Percentiles rank a stretch among this genome's conserved stretches.
These are phyloP conservation scores for Bolinopsis microptera DNA, from an alignment of 37 sponge, comb jelly and placozoan genomes.

Conservation along the genomic window DNA sequence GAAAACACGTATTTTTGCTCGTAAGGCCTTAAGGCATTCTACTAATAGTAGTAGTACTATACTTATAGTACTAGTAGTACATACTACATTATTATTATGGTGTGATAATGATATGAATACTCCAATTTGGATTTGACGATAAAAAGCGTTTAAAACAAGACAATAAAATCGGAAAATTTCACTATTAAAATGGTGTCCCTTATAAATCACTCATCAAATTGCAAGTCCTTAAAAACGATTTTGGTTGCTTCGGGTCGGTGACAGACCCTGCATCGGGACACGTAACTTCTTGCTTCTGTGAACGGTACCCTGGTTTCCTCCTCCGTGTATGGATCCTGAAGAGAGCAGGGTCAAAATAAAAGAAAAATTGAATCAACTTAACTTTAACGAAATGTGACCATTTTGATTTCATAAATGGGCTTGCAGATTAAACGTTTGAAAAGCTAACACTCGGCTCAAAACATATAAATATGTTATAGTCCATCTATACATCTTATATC, in stretches of 20 bases:
- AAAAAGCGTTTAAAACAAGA: neutral
- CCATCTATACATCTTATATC: neutral
- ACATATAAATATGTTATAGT: too few relatives aligned
- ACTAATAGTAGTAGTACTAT: too few relatives aligned
- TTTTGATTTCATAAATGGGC: too few relatives aligned
- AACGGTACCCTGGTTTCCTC: neutral
- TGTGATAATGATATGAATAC: too few relatives aligned
- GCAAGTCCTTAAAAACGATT: neutral
- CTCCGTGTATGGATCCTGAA: neutral
- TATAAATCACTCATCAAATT: neutral
- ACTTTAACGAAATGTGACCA: too few relatives aligned
- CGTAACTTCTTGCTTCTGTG: neutral
- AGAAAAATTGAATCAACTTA: neutral
- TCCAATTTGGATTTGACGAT: neutral
- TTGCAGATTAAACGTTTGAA: too few relatives aligned
- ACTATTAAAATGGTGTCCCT: neutral
- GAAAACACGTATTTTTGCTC: too few relatives aligned
- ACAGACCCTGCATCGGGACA: neutral
- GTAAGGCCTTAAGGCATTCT: too few relatives aligned
- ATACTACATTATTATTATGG: too few relatives aligned
- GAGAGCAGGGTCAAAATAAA: neutral
- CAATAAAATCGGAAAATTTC: neutral
- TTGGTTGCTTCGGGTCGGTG: constrained; percentile 30
- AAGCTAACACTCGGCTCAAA: too few relatives aligned
- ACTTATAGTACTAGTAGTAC: too few relatives aligned